These are phyloP conservation scores for Strigamia crassipes DNA, from an alignment of 2,888 invertebrate genomes.

Conservation along the genomic window DNA sequence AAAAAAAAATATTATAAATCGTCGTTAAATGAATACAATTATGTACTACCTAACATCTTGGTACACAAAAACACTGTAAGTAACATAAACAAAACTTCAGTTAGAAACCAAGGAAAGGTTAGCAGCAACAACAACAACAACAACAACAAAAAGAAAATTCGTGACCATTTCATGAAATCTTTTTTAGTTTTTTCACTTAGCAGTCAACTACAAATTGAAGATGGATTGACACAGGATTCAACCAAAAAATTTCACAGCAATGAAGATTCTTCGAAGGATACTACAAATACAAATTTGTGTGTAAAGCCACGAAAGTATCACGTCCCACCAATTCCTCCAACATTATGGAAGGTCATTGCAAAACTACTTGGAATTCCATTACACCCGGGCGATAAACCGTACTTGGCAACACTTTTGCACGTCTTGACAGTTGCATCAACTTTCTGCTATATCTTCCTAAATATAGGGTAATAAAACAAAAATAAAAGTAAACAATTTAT, in stretches of 20 bases:
- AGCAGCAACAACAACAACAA: too few species aligned
- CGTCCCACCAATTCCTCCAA: slow-evolving; percentile 54
- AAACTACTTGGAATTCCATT: slow-evolving; percentile 56
- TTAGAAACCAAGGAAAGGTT: too few species aligned
- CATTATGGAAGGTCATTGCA: slow-evolving; percentile 57
- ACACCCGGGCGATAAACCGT: slow-evolving; percentile 53
- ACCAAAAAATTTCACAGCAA: not conserved
- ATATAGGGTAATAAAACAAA: slow-evolving; percentile 44
- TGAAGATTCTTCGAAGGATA: not conserved
- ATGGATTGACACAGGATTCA: not conserved
- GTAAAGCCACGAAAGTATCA: not conserved
- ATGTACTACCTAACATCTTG: too few species aligned
- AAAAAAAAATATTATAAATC: too few species aligned
- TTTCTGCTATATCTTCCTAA: slow-evolving; percentile 48
- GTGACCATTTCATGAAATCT: too few species aligned
- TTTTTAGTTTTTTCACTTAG: too few species aligned
- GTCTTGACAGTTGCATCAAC: slow-evolving; percentile 54
- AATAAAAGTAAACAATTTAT: too few species aligned
- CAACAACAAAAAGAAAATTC: too few species aligned
- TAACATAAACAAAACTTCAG: too few species aligned
- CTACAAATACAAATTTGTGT: not conserved
- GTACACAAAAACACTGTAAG: too few species aligned
- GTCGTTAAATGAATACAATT: too few species aligned
- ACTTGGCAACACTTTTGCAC: slow-evolving; percentile 56
- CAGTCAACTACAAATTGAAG: not conserved